Evolutionary conservation across 2,113 vertebrate genomes (phyloP).

Genomic region (Gadus macrocephalus): DNA sequence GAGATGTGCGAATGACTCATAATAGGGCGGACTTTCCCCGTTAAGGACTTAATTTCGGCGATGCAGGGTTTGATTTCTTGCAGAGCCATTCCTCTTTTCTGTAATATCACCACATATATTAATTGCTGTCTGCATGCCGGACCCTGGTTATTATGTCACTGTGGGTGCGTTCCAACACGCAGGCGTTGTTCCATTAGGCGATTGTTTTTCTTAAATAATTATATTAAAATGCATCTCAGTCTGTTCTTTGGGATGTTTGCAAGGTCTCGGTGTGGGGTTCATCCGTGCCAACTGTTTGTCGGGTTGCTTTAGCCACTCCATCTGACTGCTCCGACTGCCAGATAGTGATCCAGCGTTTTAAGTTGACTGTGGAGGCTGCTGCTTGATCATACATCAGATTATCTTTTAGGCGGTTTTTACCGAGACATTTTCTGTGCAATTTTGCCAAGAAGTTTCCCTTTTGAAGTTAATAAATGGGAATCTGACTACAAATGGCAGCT

Average conservation of each 20-base stretch:
- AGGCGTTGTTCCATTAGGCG: constrained; percentile 21
- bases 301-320: constrained; percentile 58
- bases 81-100: constrained; percentile 30
- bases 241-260: constrained; percentile 44
- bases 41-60: constrained; percentile 20
- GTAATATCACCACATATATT: constrained; percentile 14
- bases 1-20: constrained; percentile 52
- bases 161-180: constrained; percentile 1
- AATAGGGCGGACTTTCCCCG: constrained; percentile 61
- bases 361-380: constrained; percentile 53
- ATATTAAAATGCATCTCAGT: constrained; percentile 29
- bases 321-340: constrained; percentile 66
- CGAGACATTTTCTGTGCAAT: constrained; percentile 33
- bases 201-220: constrained; percentile 11
- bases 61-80: neutral
- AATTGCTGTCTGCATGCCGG: no score
- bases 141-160: no score
- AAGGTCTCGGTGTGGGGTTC: constrained; percentile 38
- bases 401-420: constrained; percentile 16
- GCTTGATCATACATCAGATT: constrained; percentile 57
- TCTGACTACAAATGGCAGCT: constrained; percentile 16
- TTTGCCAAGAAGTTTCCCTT: constrained; percentile 21
- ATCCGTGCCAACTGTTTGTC: constrained; percentile 59
- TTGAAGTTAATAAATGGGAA: constrained; percentile 34
- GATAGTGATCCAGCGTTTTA: constrained; percentile 52